phyloP scores from a whole-genome alignment of 1,140 invertebrate species.

The Formica exsecta region DNA sequence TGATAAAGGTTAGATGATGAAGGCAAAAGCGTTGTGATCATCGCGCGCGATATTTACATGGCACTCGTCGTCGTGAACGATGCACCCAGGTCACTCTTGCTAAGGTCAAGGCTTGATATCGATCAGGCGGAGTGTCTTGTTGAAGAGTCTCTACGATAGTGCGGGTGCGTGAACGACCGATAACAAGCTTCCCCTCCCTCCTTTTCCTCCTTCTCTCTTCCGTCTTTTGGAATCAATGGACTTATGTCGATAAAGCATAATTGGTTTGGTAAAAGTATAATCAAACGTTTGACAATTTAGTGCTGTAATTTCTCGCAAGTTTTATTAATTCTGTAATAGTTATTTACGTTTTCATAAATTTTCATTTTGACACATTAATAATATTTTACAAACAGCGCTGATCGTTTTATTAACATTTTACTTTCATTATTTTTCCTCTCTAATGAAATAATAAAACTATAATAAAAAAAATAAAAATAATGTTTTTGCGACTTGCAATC shows the following conservation, averaged over 20 bases:
- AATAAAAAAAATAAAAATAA: background rate
- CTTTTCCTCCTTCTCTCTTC: no score
- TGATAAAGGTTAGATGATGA: background rate
- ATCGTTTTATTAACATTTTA: background rate
- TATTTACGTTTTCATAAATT: background rate
- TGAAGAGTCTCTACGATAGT: conserved; percentile 14
- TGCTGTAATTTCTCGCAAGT: conserved; percentile 6
- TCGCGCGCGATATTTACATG: background rate
- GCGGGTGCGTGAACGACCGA: conserved; percentile 36
- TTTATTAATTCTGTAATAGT: background rate
- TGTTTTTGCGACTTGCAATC: background rate
- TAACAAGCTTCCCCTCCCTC: no score
- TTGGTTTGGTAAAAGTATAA: no score
- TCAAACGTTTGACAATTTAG: background rate
- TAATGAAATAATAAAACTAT: no score
- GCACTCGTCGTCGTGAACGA: conserved; percentile 49
- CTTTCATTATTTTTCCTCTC: background rate
- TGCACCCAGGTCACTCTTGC: conserved; percentile 62
- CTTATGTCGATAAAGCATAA: no score
- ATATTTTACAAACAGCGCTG: background rate
- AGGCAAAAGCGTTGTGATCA: background rate
- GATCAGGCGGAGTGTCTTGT: conserved; percentile 69
- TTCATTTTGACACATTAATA: background rate
- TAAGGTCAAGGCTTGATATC: conserved; percentile 81
- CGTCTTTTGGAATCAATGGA: no score